Percentiles rank a stretch among this genome's conserved stretches.
These are phyloP conservation scores for Clangula hyemalis DNA, from an alignment of 2,797 vertebrate species.

Conservation along the genomic window DNA sequence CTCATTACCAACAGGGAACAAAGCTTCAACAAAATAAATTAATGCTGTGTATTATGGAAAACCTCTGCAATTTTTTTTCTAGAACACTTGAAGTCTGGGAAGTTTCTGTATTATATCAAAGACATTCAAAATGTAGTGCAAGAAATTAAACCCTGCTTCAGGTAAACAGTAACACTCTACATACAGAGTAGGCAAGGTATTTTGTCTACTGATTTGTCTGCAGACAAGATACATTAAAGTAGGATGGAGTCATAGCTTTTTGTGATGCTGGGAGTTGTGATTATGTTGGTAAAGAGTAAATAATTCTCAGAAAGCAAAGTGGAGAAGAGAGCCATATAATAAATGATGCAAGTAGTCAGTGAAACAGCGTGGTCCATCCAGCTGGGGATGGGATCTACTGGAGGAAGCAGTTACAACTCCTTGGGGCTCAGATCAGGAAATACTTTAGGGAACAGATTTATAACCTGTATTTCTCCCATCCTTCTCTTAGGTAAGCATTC, in stretches of 20 bases:
- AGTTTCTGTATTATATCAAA: neutral
- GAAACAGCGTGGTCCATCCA: accelerated
- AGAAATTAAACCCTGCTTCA: neutral
- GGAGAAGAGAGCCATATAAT: neutral
- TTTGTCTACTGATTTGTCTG: neutral
- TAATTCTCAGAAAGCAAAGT: neutral
- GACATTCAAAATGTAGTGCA: neutral
- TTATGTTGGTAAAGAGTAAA: neutral
- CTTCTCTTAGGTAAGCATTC: neutral
- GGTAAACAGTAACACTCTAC: neutral
- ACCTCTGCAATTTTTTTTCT: neutral
- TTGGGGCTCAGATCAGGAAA: neutral
- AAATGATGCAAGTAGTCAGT: neutral
- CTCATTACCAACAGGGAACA: neutral
- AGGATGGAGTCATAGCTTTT: neutral
- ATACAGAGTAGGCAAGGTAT: neutral
- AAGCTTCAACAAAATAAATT: neutral
- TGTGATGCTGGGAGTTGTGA: neutral
- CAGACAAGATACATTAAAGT: neutral
- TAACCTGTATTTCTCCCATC: neutral
- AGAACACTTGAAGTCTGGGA: neutral
- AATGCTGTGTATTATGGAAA: neutral
- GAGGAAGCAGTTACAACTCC: neutral
- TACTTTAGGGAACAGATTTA: neutral
- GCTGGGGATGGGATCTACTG: neutral